Evolutionary conservation across 2,797 vertebrate genomes (phyloP).

Genomic region (Petrocephalus schoutedeni): DNA sequence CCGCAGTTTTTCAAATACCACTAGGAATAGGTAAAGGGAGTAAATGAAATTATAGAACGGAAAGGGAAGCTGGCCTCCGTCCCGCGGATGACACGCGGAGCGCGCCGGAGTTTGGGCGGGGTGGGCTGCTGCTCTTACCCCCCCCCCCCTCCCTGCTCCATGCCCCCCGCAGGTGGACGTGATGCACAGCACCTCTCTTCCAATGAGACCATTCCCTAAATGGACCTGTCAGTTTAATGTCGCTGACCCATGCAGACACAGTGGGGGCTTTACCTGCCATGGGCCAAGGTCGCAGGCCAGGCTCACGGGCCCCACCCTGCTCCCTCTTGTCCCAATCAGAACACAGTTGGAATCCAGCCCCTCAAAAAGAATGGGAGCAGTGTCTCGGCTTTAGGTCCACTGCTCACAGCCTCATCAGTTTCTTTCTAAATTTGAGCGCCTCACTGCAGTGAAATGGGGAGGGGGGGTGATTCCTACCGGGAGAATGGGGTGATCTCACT

Average conservation of each 20-base stretch:
- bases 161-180: neutral
- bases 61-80: neutral
- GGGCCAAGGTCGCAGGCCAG: too few species aligned
- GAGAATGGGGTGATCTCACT: slow-evolving; percentile 12
- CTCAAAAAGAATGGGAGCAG: neutral
- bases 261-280: neutral
- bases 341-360: neutral
- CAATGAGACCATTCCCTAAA: neutral
- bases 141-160: neutral
- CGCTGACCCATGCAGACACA: neutral
- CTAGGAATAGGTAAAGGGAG: neutral
- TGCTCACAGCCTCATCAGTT: neutral
- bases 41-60: neutral
- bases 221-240: neutral
- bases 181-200: neutral
- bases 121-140: neutral
- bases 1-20: neutral
- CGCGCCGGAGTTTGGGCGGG: neutral
- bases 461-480: neutral
- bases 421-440: neutral
- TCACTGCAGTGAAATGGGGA: neutral
- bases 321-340: neutral
- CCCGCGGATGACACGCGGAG: neutral
- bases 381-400: neutral
- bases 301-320: neutral